These are phyloP conservation scores for Umimayanthus kanabou DNA, from an alignment of 92 coral and sea anemone genomes.

Conservation along the genomic window DNA sequence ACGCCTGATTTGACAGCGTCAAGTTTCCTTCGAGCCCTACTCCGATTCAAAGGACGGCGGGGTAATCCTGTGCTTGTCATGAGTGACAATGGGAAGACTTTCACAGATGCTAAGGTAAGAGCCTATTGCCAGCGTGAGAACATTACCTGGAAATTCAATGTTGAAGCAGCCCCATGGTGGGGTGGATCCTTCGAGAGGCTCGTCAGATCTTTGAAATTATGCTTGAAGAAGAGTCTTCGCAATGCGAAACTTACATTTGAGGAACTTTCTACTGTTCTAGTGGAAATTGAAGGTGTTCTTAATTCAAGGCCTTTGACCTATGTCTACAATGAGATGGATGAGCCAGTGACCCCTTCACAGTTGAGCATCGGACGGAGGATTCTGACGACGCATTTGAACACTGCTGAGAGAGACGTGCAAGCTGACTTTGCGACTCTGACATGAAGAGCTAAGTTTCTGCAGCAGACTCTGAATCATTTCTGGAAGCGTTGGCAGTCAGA, in stretches of 20 bases:
- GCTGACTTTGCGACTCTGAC: conserved; percentile 3
- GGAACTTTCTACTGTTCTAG: conserved; percentile 39
- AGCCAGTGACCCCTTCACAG: conserved; percentile 31
- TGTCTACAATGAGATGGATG: conserved; percentile 25
- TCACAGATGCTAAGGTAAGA: conserved; percentile 36
- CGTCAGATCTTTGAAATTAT: conserved; percentile 35
- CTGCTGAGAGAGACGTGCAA: neutral
- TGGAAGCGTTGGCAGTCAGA: conserved; percentile 50
- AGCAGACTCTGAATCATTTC: conserved; percentile 40
- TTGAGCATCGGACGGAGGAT: conserved; percentile 39
- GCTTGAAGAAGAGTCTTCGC: conserved; percentile 32
- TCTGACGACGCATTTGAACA: neutral
- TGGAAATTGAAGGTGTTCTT: conserved; percentile 37
- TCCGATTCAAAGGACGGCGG: conserved; percentile 44
- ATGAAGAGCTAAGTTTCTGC: conserved; percentile 24
- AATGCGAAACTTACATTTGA: conserved; percentile 20
- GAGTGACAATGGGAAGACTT: conserved; percentile 62
- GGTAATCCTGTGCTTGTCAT: conserved; percentile 50
- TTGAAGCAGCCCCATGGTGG: conserved; percentile 50
- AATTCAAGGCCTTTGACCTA: conserved; percentile 41
- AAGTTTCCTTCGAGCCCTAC: conserved; percentile 41
- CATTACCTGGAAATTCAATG: conserved; percentile 49
- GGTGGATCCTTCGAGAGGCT: conserved; percentile 44
- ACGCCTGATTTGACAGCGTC: conserved; percentile 44
- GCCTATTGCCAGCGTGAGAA: conserved; percentile 29